A percentile compares a stretch with the other conserved stretches of the same genome.
phyloP scores from a whole-genome alignment of 1,140 invertebrate genomes.

The Diuraphis noxia region DNA sequence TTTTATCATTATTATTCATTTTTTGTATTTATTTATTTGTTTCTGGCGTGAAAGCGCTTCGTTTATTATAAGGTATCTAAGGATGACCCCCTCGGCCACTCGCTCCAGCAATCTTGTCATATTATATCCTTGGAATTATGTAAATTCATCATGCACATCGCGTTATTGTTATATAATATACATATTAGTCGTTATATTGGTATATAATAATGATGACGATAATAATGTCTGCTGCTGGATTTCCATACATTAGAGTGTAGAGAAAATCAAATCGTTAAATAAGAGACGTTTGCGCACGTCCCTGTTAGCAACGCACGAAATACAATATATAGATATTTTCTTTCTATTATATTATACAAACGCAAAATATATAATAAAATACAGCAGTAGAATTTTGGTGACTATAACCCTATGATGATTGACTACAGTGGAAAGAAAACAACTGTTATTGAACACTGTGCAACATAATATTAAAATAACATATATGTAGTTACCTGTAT shows the following conservation, averaged over 20 bases:
- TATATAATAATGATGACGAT: background rate
- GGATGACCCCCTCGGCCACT: background rate
- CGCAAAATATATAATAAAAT: background rate
- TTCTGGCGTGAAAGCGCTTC: constrained; percentile 23
- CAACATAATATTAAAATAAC: background rate
- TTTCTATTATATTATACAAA: background rate
- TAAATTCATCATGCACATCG: background rate
- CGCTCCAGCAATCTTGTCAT: background rate
- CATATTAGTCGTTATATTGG: background rate
- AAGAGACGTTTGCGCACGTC: background rate
- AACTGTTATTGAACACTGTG: background rate
- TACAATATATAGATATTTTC: background rate
- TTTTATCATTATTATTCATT: background rate
- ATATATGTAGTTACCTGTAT: background rate
- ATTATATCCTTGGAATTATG: constrained; percentile 46
- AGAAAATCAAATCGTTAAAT: background rate
- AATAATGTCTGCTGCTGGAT: background rate
- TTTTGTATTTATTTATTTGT: background rate
- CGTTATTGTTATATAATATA: background rate
- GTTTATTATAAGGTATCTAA: background rate
- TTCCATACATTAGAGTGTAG: background rate
- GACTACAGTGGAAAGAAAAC: background rate
- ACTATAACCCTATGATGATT: background rate
- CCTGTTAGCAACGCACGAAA: background rate
- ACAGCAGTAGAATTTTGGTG: background rate